These are phyloP conservation scores for Apostichopus parvimensis DNA, from an alignment of 35 echinoderm and acorn worm genomes.

Conservation along the genomic window DNA sequence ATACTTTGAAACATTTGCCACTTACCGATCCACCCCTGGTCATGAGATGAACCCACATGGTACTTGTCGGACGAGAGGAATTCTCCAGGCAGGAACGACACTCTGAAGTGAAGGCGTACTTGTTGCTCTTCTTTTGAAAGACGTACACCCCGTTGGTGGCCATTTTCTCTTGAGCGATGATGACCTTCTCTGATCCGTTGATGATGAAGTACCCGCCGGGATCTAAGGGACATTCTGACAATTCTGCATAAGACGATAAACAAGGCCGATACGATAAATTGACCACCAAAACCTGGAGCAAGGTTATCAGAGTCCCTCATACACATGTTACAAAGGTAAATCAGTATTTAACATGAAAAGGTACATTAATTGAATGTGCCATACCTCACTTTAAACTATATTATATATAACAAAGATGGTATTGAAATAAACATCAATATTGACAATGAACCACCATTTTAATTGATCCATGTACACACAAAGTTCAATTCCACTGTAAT, in stretches of 20 bases:
- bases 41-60: slow-evolving; percentile 97
- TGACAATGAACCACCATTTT: too few relatives aligned
- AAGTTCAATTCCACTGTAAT: too few relatives aligned
- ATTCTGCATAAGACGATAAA: slow-evolving; percentile 57
- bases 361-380: too few relatives aligned
- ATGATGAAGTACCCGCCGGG: slow-evolving; percentile 99
- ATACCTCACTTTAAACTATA: too few relatives aligned
- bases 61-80: slow-evolving; percentile 97
- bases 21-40: slow-evolving; percentile 89
- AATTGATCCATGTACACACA: too few relatives aligned
- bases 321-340: too few relatives aligned
- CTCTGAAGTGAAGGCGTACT: slow-evolving; percentile 98
- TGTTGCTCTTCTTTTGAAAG: slow-evolving; percentile 91
- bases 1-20: background rate
- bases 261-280: too few relatives aligned
- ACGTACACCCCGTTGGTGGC: slow-evolving; percentile 95
- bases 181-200: slow-evolving; percentile 94
- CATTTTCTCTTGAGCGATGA: slow-evolving; percentile 99
- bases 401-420: too few relatives aligned
- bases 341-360: too few relatives aligned
- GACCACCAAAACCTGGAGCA: too few relatives aligned
- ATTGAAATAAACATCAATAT: too few relatives aligned
- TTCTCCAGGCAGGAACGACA: slow-evolving; percentile 94
- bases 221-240: slow-evolving; percentile 96
- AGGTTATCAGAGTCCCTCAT: too few relatives aligned